These are phyloP conservation scores for Meteorus colon DNA, from an alignment of 2,888 invertebrate genomes.

Conservation along the genomic window DNA sequence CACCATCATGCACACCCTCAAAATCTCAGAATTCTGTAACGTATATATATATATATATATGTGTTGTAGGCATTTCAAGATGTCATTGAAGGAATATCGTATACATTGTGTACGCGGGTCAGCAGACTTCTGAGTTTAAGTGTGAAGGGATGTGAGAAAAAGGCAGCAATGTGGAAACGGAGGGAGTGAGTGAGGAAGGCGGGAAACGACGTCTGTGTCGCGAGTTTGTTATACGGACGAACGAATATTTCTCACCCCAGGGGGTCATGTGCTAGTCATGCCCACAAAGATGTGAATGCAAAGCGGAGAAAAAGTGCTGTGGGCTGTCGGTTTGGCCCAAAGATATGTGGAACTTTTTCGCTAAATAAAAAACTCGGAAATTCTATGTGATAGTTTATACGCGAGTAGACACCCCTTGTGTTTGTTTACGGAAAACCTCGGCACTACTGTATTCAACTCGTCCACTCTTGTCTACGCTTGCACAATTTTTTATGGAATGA, in stretches of 20 bases:
- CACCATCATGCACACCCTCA: not conserved
- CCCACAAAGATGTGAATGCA: slow-evolving; percentile 47
- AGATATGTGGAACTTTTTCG: slow-evolving; percentile 63
- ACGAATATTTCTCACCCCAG: slow-evolving; percentile 58
- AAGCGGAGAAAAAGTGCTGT: slow-evolving; percentile 47
- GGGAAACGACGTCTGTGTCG: slow-evolving; percentile 25
- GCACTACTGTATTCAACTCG: not conserved
- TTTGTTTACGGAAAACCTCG: slow-evolving; percentile 62
- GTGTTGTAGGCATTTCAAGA: not conserved
- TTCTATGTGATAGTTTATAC: slow-evolving; percentile 63
- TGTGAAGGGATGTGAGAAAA: slow-evolving; percentile 23
- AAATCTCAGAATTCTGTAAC: not conserved
- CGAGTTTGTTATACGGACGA: slow-evolving; percentile 50
- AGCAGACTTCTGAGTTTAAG: slow-evolving; percentile 27
- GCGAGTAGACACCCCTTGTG: slow-evolving; percentile 41
- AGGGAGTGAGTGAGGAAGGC: not conserved
- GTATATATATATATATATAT: not conserved
- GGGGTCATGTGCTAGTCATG: slow-evolving; percentile 47
- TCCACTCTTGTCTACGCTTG: not conserved
- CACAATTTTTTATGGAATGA: not conserved
- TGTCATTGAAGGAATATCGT: slow-evolving; percentile 33
- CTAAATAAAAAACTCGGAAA: slow-evolving; percentile 69
- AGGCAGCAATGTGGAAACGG: not conserved
- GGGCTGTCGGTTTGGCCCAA: slow-evolving; percentile 49
- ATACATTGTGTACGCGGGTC: slow-evolving; percentile 26